Evolutionary conservation across 2,797 vertebrate species (phyloP), one percentile per base, ranked within the genome.

Genomic region (Hylomyscus alleni): DNA sequence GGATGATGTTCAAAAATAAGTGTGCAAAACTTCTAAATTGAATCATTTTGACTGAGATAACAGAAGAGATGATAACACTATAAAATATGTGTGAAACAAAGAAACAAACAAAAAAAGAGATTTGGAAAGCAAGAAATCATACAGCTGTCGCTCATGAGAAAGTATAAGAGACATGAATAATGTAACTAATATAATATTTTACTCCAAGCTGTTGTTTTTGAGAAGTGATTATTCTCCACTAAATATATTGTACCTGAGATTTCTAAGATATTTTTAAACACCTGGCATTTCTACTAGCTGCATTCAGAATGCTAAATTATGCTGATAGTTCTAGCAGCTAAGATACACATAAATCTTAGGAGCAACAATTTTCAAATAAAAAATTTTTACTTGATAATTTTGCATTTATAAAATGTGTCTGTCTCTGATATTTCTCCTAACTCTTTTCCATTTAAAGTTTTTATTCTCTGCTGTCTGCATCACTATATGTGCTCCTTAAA

Each of bases 171-270:
- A 82, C 65, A 47, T 93, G 62, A 98, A 90, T 67, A 96, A 82
- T 65, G 87, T 78, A 90, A 65, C 34, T 77, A 92, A 94, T 96
- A 62, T 73, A 92, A 94, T 95, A 69, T 82, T 91, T 40, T 81
- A 73, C 15, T 89, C 52, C 84, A 97, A 94, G 90, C 58, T 97
- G 83, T 92, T 95, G 40, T 69, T 91, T 90, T 47, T 94, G 69
- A 90, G 50, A 83, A 89, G 40, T 94, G 86, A 90, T 96, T 83
- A 93, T 89, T 89, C 91, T 96, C 65, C 54, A 83, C 94, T 93
- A 97, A 96, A 95, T 76, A 93, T 81, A 95, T 87, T 96, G 52
- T 62, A 96, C 84, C 94, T 96, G 88, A 97, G 72, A 96, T 44
- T 94, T 91, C 72, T 67, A 11, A 95, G 85, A 78, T 95, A 95